phyloP scores from a whole-genome alignment of 2,113 vertebrate genomes.

The Quiscalus mexicanus region DNA sequence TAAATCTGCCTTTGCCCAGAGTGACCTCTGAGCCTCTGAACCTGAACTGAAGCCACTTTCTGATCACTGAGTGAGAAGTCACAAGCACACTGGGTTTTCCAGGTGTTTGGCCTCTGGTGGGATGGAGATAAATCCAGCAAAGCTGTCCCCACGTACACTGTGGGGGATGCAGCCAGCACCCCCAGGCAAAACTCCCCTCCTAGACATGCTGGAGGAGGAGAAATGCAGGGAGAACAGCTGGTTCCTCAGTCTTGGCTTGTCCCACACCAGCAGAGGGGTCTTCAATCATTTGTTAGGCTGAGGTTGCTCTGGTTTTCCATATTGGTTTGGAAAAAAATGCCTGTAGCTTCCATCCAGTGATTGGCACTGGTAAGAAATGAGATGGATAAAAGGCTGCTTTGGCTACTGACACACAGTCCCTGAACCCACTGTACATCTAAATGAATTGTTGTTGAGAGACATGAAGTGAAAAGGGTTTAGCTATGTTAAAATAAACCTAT shows the following conservation, averaged over 20 bases:
- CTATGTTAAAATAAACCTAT: not conserved
- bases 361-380: not conserved
- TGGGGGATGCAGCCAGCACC: not conserved
- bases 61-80: not conserved
- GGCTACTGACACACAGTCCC: not conserved
- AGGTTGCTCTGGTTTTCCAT: not conserved
- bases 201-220: not conserved
- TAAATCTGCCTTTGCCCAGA: not conserved
- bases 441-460: not conserved
- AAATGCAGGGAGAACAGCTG: not conserved
- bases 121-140: not conserved
- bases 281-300: not conserved
- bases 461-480: not conserved
- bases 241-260: not conserved
- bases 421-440: not conserved
- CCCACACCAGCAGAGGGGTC: rapidly evolving
- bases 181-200: not conserved
- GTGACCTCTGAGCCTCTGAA: not conserved
- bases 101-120: not conserved
- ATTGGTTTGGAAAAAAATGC: not conserved
- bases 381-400: not conserved
- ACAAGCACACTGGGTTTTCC: not conserved
- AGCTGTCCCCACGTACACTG: not conserved
- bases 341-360: not conserved
- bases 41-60: not conserved